Evolutionary conservation across 2,888 invertebrate species (phyloP).

Genomic region (Monoplex corrugatus): DNA sequence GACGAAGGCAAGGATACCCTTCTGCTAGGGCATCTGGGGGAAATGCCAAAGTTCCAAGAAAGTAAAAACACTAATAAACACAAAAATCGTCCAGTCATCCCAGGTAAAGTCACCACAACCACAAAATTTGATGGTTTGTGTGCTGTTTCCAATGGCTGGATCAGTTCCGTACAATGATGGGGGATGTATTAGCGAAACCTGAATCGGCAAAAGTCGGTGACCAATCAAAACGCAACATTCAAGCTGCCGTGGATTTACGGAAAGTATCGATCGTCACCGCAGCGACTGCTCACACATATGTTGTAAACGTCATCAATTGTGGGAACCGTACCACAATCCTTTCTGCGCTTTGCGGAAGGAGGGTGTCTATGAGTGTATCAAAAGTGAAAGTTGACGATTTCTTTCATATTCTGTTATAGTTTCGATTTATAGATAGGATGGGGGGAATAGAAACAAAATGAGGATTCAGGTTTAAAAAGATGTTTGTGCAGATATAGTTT

Average conservation of each 20-base stretch:
- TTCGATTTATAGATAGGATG: too few species aligned
- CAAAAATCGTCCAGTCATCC: slow-evolving; percentile 48
- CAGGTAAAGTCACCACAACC: slow-evolving; percentile 51
- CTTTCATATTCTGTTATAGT: too few species aligned
- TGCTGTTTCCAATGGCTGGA: slow-evolving; percentile 73
- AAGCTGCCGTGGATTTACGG: slow-evolving; percentile 54
- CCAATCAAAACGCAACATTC: slow-evolving; percentile 57
- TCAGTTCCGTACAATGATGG: slow-evolving; percentile 67
- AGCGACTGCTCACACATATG: slow-evolving; percentile 57
- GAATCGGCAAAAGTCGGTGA: slow-evolving; percentile 57
- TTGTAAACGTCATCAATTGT: slow-evolving; percentile 52
- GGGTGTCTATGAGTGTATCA: too few species aligned
- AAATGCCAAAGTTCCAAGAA: slow-evolving; percentile 1
- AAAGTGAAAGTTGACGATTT: neutral
- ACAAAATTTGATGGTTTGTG: slow-evolving; percentile 52
- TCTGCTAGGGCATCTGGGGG: slow-evolving; percentile 44
- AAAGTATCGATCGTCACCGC: slow-evolving; percentile 60
- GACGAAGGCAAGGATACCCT: slow-evolving; percentile 36
- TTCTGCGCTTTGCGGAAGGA: neutral
- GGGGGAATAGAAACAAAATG: too few species aligned
- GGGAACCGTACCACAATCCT: neutral
- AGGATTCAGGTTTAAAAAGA: too few species aligned
- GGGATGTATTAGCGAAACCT: slow-evolving; percentile 56
- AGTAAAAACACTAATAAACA: slow-evolving; percentile 44
- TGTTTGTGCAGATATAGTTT: too few species aligned